Percentiles rank a stretch among this genome's conserved stretches.
Conservation (phyloP, 2,113 vertebrate species). For the Chaenogobius annularis region DNA sequence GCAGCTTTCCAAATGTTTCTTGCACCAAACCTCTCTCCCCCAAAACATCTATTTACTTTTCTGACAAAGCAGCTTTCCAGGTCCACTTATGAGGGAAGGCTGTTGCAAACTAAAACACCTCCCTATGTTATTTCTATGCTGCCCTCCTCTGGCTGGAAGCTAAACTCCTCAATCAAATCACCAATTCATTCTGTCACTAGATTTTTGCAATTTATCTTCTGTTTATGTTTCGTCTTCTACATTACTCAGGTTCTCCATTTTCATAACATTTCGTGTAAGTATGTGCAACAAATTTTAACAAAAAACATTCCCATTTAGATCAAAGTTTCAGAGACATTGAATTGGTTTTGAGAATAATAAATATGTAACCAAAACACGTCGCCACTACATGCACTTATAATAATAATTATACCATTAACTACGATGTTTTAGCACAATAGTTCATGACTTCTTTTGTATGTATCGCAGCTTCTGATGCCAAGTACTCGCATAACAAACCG, state of each 20-base stretch:
- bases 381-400: background rate
- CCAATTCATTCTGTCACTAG: background rate
- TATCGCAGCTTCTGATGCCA: constrained; percentile 12
- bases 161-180: background rate
- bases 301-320: background rate
- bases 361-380: background rate
- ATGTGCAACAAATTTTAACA: background rate
- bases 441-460: background rate
- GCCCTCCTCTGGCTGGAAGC: constrained; percentile 53
- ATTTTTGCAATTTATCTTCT: background rate
- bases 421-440: constrained; percentile 11
- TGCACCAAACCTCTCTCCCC: background rate
- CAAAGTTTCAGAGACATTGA: background rate
- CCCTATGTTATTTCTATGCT: constrained; percentile 35
- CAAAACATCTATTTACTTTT: background rate
- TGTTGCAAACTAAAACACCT: background rate
- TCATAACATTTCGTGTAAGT: background rate
- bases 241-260: background rate
- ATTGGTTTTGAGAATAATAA: background rate
- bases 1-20: constrained; percentile 6
- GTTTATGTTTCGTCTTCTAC: background rate
- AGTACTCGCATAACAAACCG: constrained; percentile 2
- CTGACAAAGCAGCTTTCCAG: background rate
- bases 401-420: background rate
- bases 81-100: constrained; percentile 7